Conservation (phyloP, 2,113 vertebrate genomes). For the Sula dactylatra region DNA sequence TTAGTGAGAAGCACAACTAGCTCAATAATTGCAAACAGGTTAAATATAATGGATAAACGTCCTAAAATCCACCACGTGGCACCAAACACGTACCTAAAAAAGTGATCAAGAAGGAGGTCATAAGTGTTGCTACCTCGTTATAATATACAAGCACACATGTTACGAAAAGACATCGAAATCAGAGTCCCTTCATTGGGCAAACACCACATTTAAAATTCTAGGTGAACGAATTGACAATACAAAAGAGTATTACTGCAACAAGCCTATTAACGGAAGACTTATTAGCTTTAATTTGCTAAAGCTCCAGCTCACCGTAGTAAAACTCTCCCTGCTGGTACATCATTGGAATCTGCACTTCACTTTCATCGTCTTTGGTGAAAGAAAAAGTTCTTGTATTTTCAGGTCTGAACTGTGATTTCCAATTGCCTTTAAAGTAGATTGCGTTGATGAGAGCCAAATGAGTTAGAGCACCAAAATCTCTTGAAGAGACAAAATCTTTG, state of each 20-base stretch:
- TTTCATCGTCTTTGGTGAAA: slow-evolving; percentile 96
- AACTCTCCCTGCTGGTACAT: slow-evolving; percentile 99
- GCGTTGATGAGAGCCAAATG: slow-evolving; percentile 90
- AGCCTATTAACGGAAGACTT: not conserved
- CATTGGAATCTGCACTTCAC: slow-evolving; percentile 96
- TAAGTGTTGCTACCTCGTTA: not conserved
- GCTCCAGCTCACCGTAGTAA: slow-evolving; percentile 86
- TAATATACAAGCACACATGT: not conserved
- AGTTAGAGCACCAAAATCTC: slow-evolving; percentile 87
- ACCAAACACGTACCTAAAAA: not conserved
- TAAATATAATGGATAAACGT: not conserved
- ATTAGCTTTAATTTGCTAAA: not conserved
- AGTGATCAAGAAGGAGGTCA: not conserved
- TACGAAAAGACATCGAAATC: not conserved
- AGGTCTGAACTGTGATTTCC: slow-evolving; percentile 97
- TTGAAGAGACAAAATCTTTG: slow-evolving; percentile 86
- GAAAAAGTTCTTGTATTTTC: slow-evolving; percentile 97
- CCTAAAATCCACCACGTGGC: not conserved
- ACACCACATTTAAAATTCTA: not conserved
- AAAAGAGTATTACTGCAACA: not conserved
- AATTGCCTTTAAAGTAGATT: slow-evolving; percentile 95
- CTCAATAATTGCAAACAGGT: not conserved
- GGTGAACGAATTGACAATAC: not conserved
- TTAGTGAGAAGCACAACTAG: not conserved
- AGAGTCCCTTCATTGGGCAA: not conserved